Base-by-base conservation (phyloP, 2,797 vertebrate species). In the Sphaeramia orbicularis region DNA sequence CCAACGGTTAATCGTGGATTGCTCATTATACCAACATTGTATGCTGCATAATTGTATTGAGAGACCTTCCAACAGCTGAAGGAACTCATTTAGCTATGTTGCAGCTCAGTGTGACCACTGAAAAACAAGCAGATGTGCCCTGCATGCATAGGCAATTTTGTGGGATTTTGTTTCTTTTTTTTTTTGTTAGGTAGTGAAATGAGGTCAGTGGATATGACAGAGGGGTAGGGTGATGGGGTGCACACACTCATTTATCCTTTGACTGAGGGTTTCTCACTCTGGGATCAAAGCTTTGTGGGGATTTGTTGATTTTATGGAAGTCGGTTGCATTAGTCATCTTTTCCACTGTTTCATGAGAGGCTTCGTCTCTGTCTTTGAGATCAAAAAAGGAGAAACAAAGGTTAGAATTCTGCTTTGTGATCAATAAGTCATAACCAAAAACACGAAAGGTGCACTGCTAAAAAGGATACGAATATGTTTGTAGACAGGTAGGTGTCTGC, bases 11-110 rank as follows among this genome's bases (percentile, higher is more conserved):
- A 80, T 80, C 80, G 76, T 63, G 57, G 47, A 71, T 84, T 71
- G 42, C 43, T 81, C 63, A 74, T 80, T 82, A 76, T 65, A 50
- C 70, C 74, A 60, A 84, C 24, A 45, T 51, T 54, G 60, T 71
- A 65, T 65, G 43, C 47, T 21, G 40, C 38, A 65, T 76, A 77
- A 78, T 78, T 84, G 54, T 64, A 76, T 55, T 30, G 37, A 71
- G 45, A 62, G 50, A 18, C 14, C 37, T 71, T 81, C 55, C 59
- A 56, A 53, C 30, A 74, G 65, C 49, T 80, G 55, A 69, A 54
- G 27, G 45, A 55, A 53, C 32, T 54, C 30, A 66, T 81, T 80
- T 38, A 55, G 67, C 14, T 65, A 40, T 48, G 44, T 9, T 10
- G 35, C 18, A 48, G 56, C 36, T 76, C 10, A 32, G 42, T 52